Evolutionary conservation across 2,113 vertebrate genomes (phyloP).

Genomic region (Glaucomys volans): DNA sequence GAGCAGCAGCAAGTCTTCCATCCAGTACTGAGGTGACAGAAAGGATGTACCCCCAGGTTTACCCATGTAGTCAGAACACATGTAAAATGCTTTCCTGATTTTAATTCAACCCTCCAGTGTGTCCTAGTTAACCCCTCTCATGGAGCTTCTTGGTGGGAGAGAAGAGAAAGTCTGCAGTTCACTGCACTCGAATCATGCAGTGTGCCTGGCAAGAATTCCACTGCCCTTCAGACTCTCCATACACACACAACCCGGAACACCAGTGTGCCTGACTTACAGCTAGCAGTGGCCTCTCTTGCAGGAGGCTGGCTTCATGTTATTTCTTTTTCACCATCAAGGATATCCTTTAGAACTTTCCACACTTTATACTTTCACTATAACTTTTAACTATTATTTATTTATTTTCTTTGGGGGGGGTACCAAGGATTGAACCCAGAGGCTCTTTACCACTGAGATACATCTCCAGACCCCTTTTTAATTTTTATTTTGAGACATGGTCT

Average conservation of each 20-base stretch:
- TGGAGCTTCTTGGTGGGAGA: neutral
- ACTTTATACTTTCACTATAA: neutral
- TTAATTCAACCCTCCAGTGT: neutral
- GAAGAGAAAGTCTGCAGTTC: neutral
- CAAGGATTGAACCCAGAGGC: too few relatives aligned
- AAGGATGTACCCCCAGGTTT: neutral
- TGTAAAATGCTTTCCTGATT: slow-evolving; percentile 42
- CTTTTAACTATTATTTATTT: neutral
- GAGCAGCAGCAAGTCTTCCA: neutral
- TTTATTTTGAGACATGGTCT: too few relatives aligned
- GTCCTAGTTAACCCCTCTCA: neutral
- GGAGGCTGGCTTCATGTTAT: neutral
- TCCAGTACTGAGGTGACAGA: neutral
- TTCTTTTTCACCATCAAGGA: neutral
- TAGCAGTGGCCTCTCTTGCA: neutral
- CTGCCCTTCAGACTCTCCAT: neutral
- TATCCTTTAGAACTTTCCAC: neutral
- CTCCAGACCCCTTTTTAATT: too few relatives aligned
- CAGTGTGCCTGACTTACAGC: too few relatives aligned
- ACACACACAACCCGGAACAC: neutral
- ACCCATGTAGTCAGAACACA: slow-evolving; percentile 37
- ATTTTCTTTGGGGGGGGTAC: too few relatives aligned
- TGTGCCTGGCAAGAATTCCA: neutral
- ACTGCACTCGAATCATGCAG: neutral
- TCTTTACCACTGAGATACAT: too few relatives aligned